Evolutionary conservation across 2,113 vertebrate genomes (phyloP).

Genomic region (Cottus gobio): DNA sequence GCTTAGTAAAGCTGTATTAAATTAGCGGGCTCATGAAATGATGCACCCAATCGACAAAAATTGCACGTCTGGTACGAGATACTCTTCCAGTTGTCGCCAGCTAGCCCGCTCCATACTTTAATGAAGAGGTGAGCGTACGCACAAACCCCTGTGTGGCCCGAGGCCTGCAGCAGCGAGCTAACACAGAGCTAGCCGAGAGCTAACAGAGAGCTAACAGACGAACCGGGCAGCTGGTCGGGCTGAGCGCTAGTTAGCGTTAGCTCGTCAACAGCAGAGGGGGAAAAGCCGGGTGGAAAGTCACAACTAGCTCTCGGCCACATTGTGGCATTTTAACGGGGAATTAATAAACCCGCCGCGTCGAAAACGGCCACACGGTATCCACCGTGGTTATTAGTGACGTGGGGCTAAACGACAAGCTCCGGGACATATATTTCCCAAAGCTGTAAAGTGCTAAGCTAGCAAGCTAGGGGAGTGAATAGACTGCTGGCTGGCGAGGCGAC

Average conservation of each 20-base stretch:
- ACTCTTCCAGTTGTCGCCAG: neutral
- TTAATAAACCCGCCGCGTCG: neutral
- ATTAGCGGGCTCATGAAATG: neutral
- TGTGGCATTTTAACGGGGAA: no score
- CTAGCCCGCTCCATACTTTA: slow-evolving; percentile 36
- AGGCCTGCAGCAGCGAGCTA: slow-evolving; percentile 64
- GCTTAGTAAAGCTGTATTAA: neutral
- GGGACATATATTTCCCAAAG: slow-evolving; percentile 62
- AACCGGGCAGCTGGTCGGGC: slow-evolving; percentile 61
- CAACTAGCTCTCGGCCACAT: slow-evolving; percentile 29
- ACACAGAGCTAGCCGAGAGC: neutral
- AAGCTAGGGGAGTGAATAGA: slow-evolving; percentile 77
- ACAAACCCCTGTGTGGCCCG: slow-evolving; percentile 46
- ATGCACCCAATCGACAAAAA: neutral
- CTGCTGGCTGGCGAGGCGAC: slow-evolving; percentile 75
- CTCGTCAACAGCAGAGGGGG: slow-evolving; percentile 59
- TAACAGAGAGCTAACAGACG: slow-evolving; percentile 14
- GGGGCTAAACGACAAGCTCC: neutral
- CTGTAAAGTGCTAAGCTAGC: slow-evolving; percentile 77
- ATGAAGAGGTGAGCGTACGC: slow-evolving; percentile 40
- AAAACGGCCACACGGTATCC: neutral
- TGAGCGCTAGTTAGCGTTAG: slow-evolving; percentile 71
- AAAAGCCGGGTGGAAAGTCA: slow-evolving; percentile 80
- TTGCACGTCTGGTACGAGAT: neutral
- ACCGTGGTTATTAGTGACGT: no score